These are phyloP conservation scores for Laterallus jamaicensis DNA, from an alignment of 2,113 vertebrate genomes.

Conservation along the genomic window DNA sequence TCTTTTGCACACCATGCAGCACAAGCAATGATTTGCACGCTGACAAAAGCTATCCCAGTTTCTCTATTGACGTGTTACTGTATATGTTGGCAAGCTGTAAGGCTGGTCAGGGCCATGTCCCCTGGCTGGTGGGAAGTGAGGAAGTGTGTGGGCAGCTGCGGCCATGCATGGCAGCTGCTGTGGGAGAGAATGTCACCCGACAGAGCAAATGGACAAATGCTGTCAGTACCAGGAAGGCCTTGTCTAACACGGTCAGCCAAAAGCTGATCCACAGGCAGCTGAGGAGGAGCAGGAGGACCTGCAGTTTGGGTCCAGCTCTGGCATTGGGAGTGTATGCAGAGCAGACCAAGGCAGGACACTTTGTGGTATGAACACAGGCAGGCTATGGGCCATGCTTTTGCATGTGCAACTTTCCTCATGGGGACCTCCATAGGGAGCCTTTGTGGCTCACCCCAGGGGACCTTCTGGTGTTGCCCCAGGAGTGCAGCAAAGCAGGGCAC, in stretches of 20 bases:
- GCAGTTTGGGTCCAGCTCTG: neutral
- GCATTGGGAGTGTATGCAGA: fast-evolving
- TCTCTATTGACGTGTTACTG: fast-evolving
- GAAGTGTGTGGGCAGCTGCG: neutral
- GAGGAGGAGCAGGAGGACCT: neutral
- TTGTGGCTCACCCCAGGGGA: neutral
- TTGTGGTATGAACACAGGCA: fast-evolving
- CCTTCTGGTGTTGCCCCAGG: neutral
- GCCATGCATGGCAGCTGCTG: fast-evolving
- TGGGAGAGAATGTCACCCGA: fast-evolving
- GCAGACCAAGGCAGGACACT: neutral
- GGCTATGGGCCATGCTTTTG: neutral
- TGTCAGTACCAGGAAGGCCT: neutral
- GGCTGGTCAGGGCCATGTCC: fast-evolving
- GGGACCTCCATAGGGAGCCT: neutral
- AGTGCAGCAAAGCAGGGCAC: neutral
- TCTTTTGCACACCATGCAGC: fast-evolving
- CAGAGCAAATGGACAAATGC: neutral
- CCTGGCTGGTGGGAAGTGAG: neutral
- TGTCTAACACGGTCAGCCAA: neutral
- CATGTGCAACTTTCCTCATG: neutral
- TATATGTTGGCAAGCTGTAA: neutral
- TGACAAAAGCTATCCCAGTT: neutral
- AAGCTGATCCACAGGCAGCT: neutral
- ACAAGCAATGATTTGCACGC: neutral